phyloP scores from a whole-genome alignment of 2,797 vertebrate genomes.

The Limnodromus scolopaceus region DNA sequence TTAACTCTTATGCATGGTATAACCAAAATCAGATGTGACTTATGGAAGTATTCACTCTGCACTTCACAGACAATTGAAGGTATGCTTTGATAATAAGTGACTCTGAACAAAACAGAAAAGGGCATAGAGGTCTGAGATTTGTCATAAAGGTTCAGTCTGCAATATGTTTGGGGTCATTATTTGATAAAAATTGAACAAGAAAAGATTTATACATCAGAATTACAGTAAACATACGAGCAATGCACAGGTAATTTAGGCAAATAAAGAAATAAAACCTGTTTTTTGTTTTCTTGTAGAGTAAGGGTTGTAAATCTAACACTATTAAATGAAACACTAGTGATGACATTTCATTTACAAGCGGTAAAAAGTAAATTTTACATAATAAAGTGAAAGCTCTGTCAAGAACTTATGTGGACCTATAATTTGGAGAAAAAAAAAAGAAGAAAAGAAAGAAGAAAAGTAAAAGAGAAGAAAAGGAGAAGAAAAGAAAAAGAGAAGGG shows the following conservation, averaged over 20 bases:
- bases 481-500: rapidly evolving
- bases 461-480: no score
- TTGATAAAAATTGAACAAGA: neutral
- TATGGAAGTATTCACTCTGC: neutral
- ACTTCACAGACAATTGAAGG: neutral
- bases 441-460: no score
- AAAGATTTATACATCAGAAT: neutral
- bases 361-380: neutral
- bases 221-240: neutral
- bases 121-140: neutral
- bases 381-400: neutral
- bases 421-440: neutral
- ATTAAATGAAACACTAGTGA: neutral
- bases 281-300: neutral
- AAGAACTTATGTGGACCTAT: neutral
- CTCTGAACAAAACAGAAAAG: neutral
- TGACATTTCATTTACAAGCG: neutral
- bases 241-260: neutral
- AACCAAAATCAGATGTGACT: neutral
- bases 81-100: neutral
- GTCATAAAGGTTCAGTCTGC: neutral
- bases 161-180: neutral
- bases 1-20: neutral
- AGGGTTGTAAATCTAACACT: neutral
- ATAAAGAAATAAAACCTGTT: rapidly evolving